Evolutionary conservation across 2,113 vertebrate genomes (phyloP).

Genomic region (Elaphurus davidianus): DNA sequence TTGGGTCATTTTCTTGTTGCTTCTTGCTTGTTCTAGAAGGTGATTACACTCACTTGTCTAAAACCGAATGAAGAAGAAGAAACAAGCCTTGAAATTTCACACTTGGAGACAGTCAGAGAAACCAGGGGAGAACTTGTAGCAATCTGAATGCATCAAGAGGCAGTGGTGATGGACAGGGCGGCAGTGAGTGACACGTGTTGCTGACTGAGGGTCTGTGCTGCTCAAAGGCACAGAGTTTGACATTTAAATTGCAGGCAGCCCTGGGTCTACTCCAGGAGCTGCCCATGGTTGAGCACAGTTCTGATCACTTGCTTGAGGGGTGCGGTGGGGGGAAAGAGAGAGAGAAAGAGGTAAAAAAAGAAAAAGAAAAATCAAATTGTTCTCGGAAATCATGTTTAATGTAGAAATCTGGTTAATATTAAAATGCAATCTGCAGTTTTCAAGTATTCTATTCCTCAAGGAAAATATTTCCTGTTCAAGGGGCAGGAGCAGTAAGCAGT

Average conservation of each 20-base stretch:
- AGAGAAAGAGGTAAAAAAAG: background rate
- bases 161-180: conserved; percentile 38
- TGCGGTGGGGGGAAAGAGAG: conserved; percentile 38
- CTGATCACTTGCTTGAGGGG: conserved; percentile 75
- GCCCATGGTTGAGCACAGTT: conserved; percentile 67
- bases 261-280: conserved; percentile 80
- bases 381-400: conserved; percentile 88
- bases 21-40: conserved; percentile 4
- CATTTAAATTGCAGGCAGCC: conserved; percentile 79
- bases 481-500: conserved; percentile 76
- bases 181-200: conserved; percentile 66
- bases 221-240: conserved; percentile 64
- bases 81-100: conserved; percentile 43
- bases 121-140: conserved; percentile 35
- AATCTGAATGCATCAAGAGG: background rate
- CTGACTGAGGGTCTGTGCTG: conserved; percentile 7
- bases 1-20: conserved; percentile 23
- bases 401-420: conserved; percentile 88
- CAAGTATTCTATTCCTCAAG: conserved; percentile 84
- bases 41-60: background rate
- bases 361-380: conserved; percentile 84
- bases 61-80: background rate
- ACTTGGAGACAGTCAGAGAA: conserved; percentile 44
- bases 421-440: conserved; percentile 85
- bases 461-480: conserved; percentile 86